Evolutionary conservation across 2,113 vertebrate genomes (phyloP).

Genomic region (rat (Rattus norvegicus)): GRCr8 NC_086019.1:172867001-172867500

Average conservation of each 20-base stretch:
- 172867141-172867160: neutral
- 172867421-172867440: neutral
- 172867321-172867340: neutral
- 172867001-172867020: neutral
- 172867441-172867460: neutral
- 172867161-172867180: neutral
- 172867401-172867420: neutral
- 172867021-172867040: neutral
- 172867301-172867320: neutral
- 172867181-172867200: neutral
- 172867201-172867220: neutral
- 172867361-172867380: neutral
- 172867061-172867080: neutral
- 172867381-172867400: neutral
- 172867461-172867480: neutral
- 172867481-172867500: neutral
- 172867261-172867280: neutral
- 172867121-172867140: too few species aligned
- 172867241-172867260: neutral
- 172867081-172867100: neutral
- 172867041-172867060: neutral
- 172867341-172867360: neutral
- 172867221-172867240: neutral
- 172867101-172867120: neutral
- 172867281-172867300: neutral